These are phyloP conservation scores for Emydocephalus ijimae DNA, from an alignment of 2,113 vertebrate genomes.

Conservation along the genomic window DNA sequence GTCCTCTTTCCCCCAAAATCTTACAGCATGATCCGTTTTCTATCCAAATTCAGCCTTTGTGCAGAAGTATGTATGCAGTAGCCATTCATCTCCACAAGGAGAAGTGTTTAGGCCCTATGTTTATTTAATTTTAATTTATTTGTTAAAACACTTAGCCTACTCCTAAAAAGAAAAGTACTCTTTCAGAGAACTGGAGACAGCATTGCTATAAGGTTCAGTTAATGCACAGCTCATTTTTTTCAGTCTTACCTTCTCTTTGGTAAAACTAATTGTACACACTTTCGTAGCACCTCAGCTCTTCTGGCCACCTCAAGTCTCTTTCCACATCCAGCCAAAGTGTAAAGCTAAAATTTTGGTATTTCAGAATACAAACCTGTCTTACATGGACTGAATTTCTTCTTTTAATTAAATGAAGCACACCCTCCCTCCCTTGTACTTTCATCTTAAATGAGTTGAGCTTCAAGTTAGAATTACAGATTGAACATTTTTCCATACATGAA, in stretches of 20 bases:
- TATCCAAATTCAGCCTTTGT: neutral
- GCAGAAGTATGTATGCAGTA: neutral
- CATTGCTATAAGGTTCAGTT: neutral
- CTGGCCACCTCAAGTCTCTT: neutral
- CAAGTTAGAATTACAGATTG: neutral
- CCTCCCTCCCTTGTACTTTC: neutral
- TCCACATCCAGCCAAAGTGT: neutral
- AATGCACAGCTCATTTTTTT: neutral
- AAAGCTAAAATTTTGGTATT: neutral
- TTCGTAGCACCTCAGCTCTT: neutral
- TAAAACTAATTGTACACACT: neutral
- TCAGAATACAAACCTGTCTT: neutral
- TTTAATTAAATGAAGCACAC: neutral
- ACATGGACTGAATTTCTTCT: neutral
- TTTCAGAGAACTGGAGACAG: neutral
- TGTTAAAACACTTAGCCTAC: neutral
- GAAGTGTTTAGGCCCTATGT: neutral
- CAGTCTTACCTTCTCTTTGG: neutral
- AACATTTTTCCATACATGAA: neutral
- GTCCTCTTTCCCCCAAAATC: neutral
- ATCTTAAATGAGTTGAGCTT: neutral
- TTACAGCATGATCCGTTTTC: neutral
- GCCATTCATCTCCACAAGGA: neutral
- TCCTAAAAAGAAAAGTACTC: neutral
- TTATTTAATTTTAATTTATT: neutral